These are phyloP conservation scores for Onchidella celtica DNA, from an alignment of 2,888 invertebrate species.

Conservation along the genomic window DNA sequence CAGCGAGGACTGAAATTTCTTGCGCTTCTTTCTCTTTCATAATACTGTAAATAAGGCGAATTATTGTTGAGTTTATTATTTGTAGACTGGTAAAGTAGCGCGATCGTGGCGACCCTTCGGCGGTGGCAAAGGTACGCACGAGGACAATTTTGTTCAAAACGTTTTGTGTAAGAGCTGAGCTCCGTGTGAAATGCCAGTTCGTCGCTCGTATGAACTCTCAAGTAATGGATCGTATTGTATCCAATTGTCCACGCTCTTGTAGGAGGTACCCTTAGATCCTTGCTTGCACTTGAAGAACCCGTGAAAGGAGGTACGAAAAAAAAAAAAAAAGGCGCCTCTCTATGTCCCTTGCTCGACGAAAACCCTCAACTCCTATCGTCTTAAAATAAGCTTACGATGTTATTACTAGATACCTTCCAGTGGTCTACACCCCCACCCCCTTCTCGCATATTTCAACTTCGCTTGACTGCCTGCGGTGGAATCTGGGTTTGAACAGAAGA, in stretches of 20 bases:
- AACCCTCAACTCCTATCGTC: no score
- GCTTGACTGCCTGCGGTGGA: conserved; percentile 27
- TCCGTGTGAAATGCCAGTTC: conserved; percentile 4
- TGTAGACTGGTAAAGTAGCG: conserved; percentile 12
- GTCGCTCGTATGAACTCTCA: conserved; percentile 26
- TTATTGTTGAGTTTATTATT: conserved; percentile 37
- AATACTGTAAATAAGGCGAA: conserved; percentile 36
- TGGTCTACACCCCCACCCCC: no score
- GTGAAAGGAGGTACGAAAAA: background rate
- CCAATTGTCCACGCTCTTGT: conserved; percentile 34
- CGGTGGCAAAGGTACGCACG: conserved; percentile 7
- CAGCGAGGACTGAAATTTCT: background rate
- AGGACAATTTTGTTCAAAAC: conserved; percentile 26
- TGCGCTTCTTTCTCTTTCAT: conserved; percentile 22
- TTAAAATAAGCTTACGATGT: no score
- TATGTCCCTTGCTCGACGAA: no score
- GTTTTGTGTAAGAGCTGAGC: conserved; percentile 25
- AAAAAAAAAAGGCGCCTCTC: no score
- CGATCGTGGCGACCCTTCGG: conserved; percentile 23
- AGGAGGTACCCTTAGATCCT: conserved; percentile 26
- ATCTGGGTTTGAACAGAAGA: conserved; percentile 6
- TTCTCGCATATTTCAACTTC: background rate
- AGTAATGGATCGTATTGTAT: conserved; percentile 43
- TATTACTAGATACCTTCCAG: no score
- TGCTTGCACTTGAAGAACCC: conserved; percentile 37